Percentiles rank a stretch among this genome's conserved stretches.
Conservation (phyloP, 2,888 invertebrate species). For the Alcis repandata region DNA sequence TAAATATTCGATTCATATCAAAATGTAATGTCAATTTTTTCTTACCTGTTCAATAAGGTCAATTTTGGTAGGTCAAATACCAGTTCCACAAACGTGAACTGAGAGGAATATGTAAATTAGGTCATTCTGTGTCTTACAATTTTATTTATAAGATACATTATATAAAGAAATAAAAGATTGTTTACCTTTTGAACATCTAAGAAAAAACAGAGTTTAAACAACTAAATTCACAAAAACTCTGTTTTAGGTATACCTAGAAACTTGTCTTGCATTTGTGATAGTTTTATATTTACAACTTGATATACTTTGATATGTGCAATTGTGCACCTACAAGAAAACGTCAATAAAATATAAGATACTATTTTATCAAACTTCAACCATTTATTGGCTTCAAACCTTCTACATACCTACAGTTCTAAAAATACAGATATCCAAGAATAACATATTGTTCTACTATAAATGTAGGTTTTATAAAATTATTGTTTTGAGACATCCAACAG, state of each 20-base stretch:
- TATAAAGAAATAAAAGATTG: too few relatives aligned
- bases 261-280: not conserved
- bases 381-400: not conserved
- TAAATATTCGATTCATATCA: too few relatives aligned
- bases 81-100: too few relatives aligned
- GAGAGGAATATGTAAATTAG: too few relatives aligned
- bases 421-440: constrained; percentile 30
- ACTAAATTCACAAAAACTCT: not conserved
- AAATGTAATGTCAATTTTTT: too few relatives aligned
- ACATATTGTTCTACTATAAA: not conserved
- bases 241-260: not conserved
- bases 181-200: too few relatives aligned
- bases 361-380: too few relatives aligned
- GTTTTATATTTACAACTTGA: not conserved
- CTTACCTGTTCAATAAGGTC: too few relatives aligned
- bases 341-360: not conserved
- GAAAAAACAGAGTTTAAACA: too few relatives aligned
- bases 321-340: not conserved
- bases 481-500: not conserved
- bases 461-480: not conserved
- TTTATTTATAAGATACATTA: too few relatives aligned
- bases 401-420: constrained; percentile 4
- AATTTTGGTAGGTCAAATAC: too few relatives aligned
- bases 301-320: constrained; percentile 4
- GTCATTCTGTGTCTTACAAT: too few relatives aligned